Percentiles rank a stretch among this genome's conserved stretches.
Evolutionary conservation across 2,797 vertebrate species (phyloP).

Genomic region (Trematocara caparti): DNA sequence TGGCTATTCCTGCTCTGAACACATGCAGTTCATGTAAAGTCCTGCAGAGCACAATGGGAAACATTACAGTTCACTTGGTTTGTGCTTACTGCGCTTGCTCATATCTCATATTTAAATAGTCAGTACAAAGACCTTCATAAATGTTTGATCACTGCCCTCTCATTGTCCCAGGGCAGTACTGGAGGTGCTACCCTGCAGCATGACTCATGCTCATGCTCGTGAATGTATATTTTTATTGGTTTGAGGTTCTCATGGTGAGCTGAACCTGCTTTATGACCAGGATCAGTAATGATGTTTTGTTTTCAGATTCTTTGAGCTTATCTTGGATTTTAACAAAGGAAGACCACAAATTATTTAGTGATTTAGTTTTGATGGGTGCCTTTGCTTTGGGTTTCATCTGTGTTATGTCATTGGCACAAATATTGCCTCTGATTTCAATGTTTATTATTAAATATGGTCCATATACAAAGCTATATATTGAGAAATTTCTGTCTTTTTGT

Average conservation of each 20-base stretch:
- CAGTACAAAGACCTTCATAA: background rate
- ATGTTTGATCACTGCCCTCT: background rate
- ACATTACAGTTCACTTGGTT: background rate
- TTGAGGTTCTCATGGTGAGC: background rate
- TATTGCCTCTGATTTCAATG: background rate
- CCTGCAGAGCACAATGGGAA: background rate
- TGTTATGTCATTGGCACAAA: background rate
- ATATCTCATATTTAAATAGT: background rate
- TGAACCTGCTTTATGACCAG: background rate
- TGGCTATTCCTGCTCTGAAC: background rate
- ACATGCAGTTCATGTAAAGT: background rate
- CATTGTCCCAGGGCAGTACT: background rate
- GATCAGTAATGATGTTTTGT: background rate
- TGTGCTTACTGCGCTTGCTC: background rate
- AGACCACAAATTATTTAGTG: background rate
- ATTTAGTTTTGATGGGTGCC: fast-evolving
- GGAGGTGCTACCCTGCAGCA: background rate
- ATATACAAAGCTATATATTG: background rate
- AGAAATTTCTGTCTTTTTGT: background rate
- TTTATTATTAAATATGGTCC: background rate
- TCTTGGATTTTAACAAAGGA: background rate
- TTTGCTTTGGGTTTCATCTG: background rate
- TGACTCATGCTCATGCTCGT: background rate
- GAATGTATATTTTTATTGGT: background rate
- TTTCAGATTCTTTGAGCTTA: background rate